Conservation (phyloP, 2,888 invertebrate genomes). For the Hypena proboscidalis region DNA sequence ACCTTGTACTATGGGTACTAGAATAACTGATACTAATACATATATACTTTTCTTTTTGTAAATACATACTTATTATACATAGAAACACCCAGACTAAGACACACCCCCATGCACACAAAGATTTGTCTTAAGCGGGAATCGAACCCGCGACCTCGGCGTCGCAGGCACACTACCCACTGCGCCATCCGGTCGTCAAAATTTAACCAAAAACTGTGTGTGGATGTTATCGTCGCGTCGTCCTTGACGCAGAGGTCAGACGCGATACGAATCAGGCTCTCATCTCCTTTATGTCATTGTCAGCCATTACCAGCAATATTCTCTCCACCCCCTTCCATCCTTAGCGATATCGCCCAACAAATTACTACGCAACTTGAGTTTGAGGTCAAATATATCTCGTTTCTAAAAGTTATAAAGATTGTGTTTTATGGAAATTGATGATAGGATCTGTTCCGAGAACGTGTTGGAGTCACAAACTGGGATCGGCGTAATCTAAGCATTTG, state of each 20-base stretch:
- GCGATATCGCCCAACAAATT: constrained; percentile 16
- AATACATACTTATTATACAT: too few relatives aligned
- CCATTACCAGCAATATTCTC: constrained; percentile 7
- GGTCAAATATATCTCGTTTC: constrained; percentile 4
- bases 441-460: constrained; percentile 9
- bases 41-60: too few relatives aligned
- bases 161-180: too few relatives aligned
- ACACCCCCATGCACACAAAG: not conserved
- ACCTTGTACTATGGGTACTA: too few relatives aligned
- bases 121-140: too few relatives aligned
- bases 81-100: too few relatives aligned
- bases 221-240: constrained; percentile 10
- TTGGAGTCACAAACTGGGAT: constrained; percentile 23
- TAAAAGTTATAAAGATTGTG: constrained; percentile 6
- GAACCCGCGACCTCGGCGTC: too few relatives aligned
- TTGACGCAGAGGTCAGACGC: constrained; percentile 15
- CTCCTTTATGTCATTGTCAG: constrained; percentile 18
- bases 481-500: constrained; percentile 39
- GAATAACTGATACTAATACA: too few relatives aligned
- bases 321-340: constrained; percentile 8
- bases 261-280: constrained; percentile 19
- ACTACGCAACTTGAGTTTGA: constrained; percentile 3
- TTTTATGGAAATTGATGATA: constrained; percentile 10
- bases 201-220: too few relatives aligned
- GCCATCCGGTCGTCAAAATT: too few relatives aligned